phyloP scores from a whole-genome alignment of 2,888 invertebrate genomes.

The Eudemis profundana region DNA sequence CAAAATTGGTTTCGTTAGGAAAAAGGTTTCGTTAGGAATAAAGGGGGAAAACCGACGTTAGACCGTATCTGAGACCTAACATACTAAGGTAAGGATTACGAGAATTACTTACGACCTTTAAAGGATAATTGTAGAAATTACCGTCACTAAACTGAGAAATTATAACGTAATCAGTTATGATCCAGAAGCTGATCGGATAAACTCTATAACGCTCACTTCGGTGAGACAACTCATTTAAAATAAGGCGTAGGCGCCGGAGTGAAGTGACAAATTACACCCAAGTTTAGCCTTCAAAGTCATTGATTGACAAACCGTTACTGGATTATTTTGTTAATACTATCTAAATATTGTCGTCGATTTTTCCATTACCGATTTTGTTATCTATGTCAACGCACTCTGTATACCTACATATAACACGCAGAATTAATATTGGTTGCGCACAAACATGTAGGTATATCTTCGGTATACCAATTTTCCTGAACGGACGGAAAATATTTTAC shows the following conservation, averaged over 20 bases:
- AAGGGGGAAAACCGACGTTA: no score
- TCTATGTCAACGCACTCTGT: neutral
- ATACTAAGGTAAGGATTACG: no score
- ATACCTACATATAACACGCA: constrained; percentile 17
- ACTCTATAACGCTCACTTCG: neutral
- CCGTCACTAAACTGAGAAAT: neutral
- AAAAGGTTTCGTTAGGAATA: no score
- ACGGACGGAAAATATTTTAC: constrained; percentile 50
- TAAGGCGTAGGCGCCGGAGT: neutral
- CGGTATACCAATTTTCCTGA: constrained; percentile 43
- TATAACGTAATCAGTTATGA: neutral
- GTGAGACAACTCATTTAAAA: neutral
- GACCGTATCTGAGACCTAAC: no score
- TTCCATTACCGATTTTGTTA: neutral
- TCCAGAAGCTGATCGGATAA: neutral
- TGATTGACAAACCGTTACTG: neutral
- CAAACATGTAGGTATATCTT: constrained; percentile 20
- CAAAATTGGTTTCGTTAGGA: no score
- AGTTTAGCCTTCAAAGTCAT: neutral
- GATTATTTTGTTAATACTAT: neutral
- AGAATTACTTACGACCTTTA: neutral
- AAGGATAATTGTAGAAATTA: neutral
- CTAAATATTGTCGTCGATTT: neutral
- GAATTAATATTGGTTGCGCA: constrained; percentile 21
- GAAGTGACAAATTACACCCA: neutral